Base-by-base conservation (phyloP, 2,888 invertebrate genomes). In the Anoncus sp. region DNA sequence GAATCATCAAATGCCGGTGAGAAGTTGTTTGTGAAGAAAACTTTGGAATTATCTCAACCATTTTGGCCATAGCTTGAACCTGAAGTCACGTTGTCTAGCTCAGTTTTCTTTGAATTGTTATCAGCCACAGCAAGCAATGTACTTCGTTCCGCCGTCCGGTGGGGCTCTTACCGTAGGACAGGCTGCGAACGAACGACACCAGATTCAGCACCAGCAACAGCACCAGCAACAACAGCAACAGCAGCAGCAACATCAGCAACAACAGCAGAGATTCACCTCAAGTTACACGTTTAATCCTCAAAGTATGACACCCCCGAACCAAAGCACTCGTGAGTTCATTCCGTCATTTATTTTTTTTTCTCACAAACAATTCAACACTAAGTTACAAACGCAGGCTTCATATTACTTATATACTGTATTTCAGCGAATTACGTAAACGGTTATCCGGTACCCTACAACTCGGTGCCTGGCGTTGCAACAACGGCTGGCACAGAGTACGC, bases 41-140 rank as follows among this genome's bases (percentile, higher is more conserved):
- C 27, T 20, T 35, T 2, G 18, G 14, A 3, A 7, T 35, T 27
- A 10, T 1, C 10, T 16, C 16, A 7, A 5, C 3, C 14, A 12
- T 14, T 47, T 14, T 6, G 3, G 12, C 5, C 12, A 2, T 20
- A n/a, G 2, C 22, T 4, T 35, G 63, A 65, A 14, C 51, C 62
- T 24, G 20, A 14, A 72, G 49, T 67, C 35, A 20, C 47, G 16
- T n/a, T 62, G 12, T 66, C 16, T 74, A 57, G 27, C 51, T 66
- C 40, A 66, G 51, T 67, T 62, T 67, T 53, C 38, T 7, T 27
- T 40, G 9, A 49, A 75, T 69, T 67, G 20, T 70, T 80, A 76
- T 18, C 72, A 90, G 89, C 85, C 88, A 0, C 91, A 90, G 65
- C 91, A 90, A 75, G 82, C 90, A 20, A 90, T 91, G 91, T 90